Evolutionary conservation across 37 sponge, comb jelly and placozoan species (phyloP).

Genomic region (Amphimedon queenslandica): DNA sequence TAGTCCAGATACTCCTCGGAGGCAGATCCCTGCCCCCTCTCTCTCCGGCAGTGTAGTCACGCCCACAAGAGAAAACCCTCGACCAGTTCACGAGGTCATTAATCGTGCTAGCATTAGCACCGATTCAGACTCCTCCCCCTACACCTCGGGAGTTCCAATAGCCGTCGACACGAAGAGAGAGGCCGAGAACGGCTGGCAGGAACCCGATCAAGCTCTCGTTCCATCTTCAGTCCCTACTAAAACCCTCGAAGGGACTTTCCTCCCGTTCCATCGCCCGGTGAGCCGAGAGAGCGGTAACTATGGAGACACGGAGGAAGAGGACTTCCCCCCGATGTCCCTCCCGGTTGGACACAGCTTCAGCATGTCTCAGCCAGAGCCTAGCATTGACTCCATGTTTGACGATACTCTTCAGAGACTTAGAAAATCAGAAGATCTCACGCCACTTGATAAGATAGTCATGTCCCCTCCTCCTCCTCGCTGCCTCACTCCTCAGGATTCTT

Average conservation of each 20-base stretch:
- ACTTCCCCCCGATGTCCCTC: not conserved
- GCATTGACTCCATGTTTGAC: not conserved
- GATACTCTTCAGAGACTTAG: not conserved
- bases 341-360: not conserved
- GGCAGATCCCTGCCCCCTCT: too few species aligned
- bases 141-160: constrained; percentile 54
- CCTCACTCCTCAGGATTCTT: not conserved
- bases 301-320: not conserved
- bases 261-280: not conserved
- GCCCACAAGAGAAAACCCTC: too few species aligned
- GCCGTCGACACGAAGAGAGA: not conserved
- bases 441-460: not conserved
- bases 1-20: not conserved
- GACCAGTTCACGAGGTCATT: too few species aligned
- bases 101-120: constrained; percentile 36
- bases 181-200: constrained; percentile 10
- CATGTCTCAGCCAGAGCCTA: not conserved
- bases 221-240: not conserved
- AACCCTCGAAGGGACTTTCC: not conserved
- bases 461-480: not conserved
- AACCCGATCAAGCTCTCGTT: not conserved
- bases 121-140: constrained; percentile 58
- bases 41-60: too few species aligned
- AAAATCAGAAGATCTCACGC: not conserved
- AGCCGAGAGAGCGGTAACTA: not conserved